phyloP scores from a whole-genome alignment of 2,888 invertebrate species.

The Xestia rhomboidea region DNA sequence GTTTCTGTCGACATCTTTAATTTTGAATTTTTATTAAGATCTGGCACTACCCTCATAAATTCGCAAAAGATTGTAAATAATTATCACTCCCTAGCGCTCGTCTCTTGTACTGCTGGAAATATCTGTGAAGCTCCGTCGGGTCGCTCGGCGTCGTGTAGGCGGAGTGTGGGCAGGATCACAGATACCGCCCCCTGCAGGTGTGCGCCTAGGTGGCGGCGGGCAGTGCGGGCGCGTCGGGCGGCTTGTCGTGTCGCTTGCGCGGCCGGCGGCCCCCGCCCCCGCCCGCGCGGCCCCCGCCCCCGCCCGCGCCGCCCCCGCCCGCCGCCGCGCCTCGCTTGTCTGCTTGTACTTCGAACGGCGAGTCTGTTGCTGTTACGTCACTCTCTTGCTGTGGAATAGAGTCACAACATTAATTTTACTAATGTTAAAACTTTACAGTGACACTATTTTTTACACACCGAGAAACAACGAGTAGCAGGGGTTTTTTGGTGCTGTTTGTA shows the following conservation, averaged over 20 bases:
- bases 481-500: background rate
- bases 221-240: conserved; percentile 79
- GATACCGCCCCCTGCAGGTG: background rate
- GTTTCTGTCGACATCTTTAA: conserved; percentile 18
- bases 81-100: conserved; percentile 54
- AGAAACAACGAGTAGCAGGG: background rate
- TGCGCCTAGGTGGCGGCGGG: conserved; percentile 71
- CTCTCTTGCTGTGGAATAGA: conserved; percentile 76
- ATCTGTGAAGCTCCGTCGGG: conserved; percentile 8
- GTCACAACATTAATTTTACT: background rate
- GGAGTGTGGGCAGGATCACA: conserved; percentile 4
- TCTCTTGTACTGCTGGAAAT: conserved; percentile 28
- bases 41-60: conserved; percentile 23
- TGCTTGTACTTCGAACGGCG: conserved; percentile 89
- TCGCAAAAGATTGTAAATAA: conserved; percentile 24
- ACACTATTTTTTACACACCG: background rate
- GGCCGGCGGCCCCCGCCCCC: conserved; percentile 85
- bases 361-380: conserved; percentile 89
- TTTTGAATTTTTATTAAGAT: conserved; percentile 29
- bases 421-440: too few relatives aligned
- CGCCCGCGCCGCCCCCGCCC: conserved; percentile 86
- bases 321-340: conserved; percentile 91
- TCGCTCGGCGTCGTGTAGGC: conserved; percentile 4
- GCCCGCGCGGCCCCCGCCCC: conserved; percentile 84
- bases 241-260: conserved; percentile 84